Evolutionary conservation across 2,888 invertebrate genomes (phyloP).

Genomic region (Xanthostigma xanthostigma): DNA sequence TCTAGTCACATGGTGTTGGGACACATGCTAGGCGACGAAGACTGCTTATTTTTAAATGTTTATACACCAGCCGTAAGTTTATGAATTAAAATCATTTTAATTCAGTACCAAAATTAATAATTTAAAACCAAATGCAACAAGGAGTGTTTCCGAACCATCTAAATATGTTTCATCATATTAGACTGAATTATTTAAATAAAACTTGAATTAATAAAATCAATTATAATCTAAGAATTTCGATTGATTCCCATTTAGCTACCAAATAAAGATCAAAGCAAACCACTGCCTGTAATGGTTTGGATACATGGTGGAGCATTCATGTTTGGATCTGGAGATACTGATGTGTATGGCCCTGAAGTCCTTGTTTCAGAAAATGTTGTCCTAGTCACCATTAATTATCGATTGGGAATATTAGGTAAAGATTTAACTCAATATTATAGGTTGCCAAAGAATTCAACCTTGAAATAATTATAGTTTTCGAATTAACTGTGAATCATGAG

Average conservation of each 20-base stretch:
- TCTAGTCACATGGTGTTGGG: not conserved
- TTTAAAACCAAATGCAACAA: too few species aligned
- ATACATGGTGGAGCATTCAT: conserved; percentile 1
- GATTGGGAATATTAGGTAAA: conserved; percentile 1
- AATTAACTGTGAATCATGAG: too few species aligned
- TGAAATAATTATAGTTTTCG: too few species aligned
- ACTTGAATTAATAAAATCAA: too few species aligned
- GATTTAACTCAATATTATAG: too few species aligned
- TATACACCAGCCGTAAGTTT: conserved; percentile 1
- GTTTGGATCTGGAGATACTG: not conserved
- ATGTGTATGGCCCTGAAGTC: not conserved
- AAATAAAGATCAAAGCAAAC: not conserved
- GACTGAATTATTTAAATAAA: too few species aligned
- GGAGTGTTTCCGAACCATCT: conserved; percentile 1
- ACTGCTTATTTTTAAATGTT: conserved; percentile 9
- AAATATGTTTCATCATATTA: not conserved
- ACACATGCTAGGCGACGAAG: conserved; percentile 1
- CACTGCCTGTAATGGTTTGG: not conserved
- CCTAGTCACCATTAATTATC: conserved; percentile 1
- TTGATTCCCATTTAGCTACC: not conserved
- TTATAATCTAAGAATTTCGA: not conserved
- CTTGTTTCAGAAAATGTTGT: conserved; percentile 1
- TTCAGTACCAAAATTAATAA: too few species aligned
- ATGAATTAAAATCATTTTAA: too few species aligned
- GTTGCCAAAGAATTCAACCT: too few species aligned